A percentile compares a stretch with the other conserved stretches of the same genome.
Evolutionary conservation across 2,113 vertebrate genomes (phyloP).

Genomic region (Silurus asotus): DNA sequence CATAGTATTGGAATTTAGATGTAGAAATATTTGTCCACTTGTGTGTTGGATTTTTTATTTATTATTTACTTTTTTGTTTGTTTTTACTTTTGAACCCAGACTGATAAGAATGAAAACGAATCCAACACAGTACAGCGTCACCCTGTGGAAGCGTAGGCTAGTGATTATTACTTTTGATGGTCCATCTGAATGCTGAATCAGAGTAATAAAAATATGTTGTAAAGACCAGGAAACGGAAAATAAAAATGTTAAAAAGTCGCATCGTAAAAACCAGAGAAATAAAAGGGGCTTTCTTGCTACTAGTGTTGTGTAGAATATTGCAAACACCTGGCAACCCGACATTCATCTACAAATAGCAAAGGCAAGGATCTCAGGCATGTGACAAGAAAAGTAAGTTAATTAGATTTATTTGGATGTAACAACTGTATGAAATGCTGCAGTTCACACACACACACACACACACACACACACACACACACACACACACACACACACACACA

Average conservation of each 20-base stretch:
- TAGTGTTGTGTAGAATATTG: background rate
- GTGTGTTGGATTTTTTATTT: no score
- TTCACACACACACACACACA: background rate
- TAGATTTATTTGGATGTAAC: background rate
- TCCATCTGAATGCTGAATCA: background rate
- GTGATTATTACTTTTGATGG: background rate
- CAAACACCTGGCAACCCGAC: background rate
- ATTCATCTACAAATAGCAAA: background rate
- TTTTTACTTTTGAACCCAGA: background rate
- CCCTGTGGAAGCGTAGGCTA: background rate
- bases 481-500: slow-evolving; percentile 16
- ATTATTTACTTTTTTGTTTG: no score
- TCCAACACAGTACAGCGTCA: background rate
- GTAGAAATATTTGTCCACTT: background rate
- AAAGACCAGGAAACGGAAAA: background rate
- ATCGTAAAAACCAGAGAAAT: background rate
- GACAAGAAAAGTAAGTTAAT: background rate
- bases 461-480: background rate
- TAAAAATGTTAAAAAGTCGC: background rate
- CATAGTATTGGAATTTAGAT: background rate
- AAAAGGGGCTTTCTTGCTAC: background rate
- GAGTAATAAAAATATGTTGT: background rate
- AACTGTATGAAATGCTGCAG: background rate
- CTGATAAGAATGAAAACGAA: background rate
- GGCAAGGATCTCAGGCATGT: background rate